Evolutionary conservation across 1,140 invertebrate species (phyloP), one percentile per base, ranked within the genome.

Genomic region (Danaus plexippus): DNA sequence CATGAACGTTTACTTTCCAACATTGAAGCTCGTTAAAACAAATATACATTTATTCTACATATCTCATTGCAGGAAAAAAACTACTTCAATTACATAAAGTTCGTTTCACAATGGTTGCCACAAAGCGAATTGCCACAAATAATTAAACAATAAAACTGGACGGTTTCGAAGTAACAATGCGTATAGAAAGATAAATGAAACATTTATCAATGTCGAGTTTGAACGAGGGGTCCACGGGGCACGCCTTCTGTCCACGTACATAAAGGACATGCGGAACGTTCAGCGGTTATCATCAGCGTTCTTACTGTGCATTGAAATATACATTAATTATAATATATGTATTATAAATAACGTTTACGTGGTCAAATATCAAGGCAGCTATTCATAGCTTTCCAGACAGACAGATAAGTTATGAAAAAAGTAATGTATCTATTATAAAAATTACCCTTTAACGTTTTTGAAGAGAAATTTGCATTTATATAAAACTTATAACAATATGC

Each of bases 171-270:
- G 47, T 64, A 67, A 53, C 66, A 58, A 57, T 50, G 46, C 61
- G 64, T 66, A 67, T 67, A 66, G 64, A 72, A 60, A 65, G 68
- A 77, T 77, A 80, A 82, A 80, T 77, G 73, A 73, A 75, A 79
- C 77, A 79, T 80, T 79, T 71, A 75, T 83, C 80, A 75, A 59
- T 76, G 80, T 83, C 80, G 66, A 57, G 68, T 43, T 72, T 69
- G 53, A 65, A 63, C 54, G 50, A 43, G 52, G 56, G 56, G 46
- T 59, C 46, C 46, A 57, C 56, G 56, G 61, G 65, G 55, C 56
- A 59, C 61, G 49, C 53, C 54, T 58, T 57, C 54, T 54, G 50
- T 52, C 64, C 65, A 59, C 54, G 50, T 18, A 12, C 9, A 32
- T 42, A 51, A 50, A 47, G 18, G 40, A 50, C 47, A 51, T 43